These are phyloP conservation scores for Yponomeuta plumbellus DNA, from an alignment of 2,888 invertebrate species.

Conservation along the genomic window DNA sequence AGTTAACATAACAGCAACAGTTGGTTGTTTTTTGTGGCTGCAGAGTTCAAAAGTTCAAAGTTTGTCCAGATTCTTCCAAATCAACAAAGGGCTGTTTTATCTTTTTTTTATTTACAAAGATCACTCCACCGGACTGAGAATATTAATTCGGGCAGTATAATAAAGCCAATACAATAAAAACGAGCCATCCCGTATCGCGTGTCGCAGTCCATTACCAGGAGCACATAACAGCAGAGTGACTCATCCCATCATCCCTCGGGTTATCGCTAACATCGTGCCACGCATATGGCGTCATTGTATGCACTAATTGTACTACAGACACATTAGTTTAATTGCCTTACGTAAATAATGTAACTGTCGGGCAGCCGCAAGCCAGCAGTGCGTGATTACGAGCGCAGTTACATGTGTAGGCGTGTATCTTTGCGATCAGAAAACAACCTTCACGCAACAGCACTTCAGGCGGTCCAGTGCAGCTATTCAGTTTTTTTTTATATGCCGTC, in stretches of 20 bases:
- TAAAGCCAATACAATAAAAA: slow-evolving; percentile 24
- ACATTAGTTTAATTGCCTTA: slow-evolving; percentile 21
- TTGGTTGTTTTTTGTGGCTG: not conserved
- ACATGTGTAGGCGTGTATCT: not conserved
- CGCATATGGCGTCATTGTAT: slow-evolving; percentile 45
- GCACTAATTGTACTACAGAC: slow-evolving; percentile 33
- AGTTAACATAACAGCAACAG: not conserved
- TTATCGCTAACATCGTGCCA: slow-evolving; percentile 34
- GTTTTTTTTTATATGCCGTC: not conserved
- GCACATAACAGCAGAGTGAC: slow-evolving; percentile 37
- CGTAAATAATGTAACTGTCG: slow-evolving; percentile 11
- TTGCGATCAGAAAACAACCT: not conserved
- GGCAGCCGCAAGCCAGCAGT: not conserved
- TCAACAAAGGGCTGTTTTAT: not conserved
- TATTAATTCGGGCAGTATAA: not conserved
- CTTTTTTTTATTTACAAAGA: not conserved
- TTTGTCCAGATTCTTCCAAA: not conserved
- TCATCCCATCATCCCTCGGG: slow-evolving; percentile 35
- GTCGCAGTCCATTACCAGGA: slow-evolving; percentile 31
- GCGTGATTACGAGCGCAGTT: not conserved
- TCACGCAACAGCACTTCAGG: not conserved
- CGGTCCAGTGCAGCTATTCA: not conserved
- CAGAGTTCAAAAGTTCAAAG: too few relatives aligned
- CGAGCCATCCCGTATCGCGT: slow-evolving; percentile 41
- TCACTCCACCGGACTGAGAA: not conserved